Conservation (phyloP, 2,888 invertebrate genomes). For the Anoplius nigerrimus region DNA sequence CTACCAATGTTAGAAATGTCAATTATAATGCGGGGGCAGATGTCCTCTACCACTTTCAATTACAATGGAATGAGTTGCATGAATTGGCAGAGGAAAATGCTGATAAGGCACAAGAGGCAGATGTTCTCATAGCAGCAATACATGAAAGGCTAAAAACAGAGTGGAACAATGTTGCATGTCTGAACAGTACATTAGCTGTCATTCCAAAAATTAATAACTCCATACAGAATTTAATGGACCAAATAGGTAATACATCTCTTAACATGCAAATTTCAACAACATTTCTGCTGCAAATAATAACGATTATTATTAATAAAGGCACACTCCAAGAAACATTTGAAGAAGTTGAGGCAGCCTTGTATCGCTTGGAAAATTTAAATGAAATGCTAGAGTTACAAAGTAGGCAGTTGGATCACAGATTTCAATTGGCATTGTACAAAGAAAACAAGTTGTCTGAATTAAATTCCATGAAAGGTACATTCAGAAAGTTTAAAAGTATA, state of each 20-base stretch:
- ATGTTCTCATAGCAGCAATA: constrained; percentile 67
- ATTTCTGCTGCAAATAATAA: not conserved
- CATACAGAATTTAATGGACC: constrained; percentile 75
- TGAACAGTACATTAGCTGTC: constrained; percentile 73
- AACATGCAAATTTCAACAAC: not conserved
- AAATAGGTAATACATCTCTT: constrained; percentile 69
- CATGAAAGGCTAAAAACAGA: constrained; percentile 74
- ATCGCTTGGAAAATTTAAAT: constrained; percentile 82
- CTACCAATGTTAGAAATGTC: constrained; percentile 61
- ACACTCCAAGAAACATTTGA: constrained; percentile 79
- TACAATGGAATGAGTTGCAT: constrained; percentile 84
- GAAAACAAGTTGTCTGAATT: constrained; percentile 81
- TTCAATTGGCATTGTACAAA: constrained; percentile 83
- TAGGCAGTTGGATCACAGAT: constrained; percentile 83
- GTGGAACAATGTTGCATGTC: constrained; percentile 71
- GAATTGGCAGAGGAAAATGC: constrained; percentile 82
- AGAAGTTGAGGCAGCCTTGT: constrained; percentile 80
- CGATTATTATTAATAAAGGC: constrained; percentile 59
- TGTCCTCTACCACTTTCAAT: constrained; percentile 83
- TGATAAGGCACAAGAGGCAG: constrained; percentile 78
- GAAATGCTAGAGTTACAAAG: constrained; percentile 83
- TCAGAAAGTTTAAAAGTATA: not conserved
- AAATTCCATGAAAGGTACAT: constrained; percentile 77
- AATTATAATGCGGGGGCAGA: constrained; percentile 82
- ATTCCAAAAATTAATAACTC: constrained; percentile 76